These are phyloP conservation scores for Archips xylosteana DNA, from an alignment of 2,888 invertebrate genomes.

Conservation along the genomic window DNA sequence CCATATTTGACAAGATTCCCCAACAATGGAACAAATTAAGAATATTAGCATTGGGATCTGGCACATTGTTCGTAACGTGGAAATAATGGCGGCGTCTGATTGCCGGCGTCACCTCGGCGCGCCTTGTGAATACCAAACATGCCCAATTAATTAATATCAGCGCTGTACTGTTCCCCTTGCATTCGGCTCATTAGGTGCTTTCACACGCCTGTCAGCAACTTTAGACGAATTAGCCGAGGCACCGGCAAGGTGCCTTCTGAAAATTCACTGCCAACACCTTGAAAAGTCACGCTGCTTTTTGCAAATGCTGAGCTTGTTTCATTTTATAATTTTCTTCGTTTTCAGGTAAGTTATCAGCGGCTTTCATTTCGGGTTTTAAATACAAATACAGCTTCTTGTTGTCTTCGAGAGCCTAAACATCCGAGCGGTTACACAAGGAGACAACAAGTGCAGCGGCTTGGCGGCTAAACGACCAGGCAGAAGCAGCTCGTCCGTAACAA, in stretches of 20 bases:
- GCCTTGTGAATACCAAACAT: constrained; percentile 66
- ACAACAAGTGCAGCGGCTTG: constrained; percentile 67
- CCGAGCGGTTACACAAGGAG: constrained; percentile 47
- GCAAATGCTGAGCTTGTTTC: background rate
- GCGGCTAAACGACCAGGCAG: constrained; percentile 71
- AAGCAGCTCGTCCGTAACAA: constrained; percentile 73
- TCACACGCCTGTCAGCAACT: constrained; percentile 26
- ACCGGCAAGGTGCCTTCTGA: background rate
- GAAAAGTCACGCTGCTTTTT: background rate
- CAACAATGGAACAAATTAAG: constrained; percentile 43
- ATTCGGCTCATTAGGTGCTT: constrained; percentile 33
- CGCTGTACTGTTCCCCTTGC: constrained; percentile 33
- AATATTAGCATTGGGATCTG: constrained; percentile 61
- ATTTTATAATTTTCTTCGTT: background rate
- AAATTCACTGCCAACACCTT: background rate
- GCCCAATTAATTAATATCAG: constrained; percentile 39
- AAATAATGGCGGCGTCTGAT: constrained; percentile 70
- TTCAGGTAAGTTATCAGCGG: background rate
- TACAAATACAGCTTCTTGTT: background rate
- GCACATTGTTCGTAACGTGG: constrained; percentile 70
- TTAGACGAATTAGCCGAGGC: constrained; percentile 6
- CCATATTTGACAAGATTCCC: constrained; percentile 38
- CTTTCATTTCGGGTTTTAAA: background rate
- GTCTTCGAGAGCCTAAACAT: background rate
- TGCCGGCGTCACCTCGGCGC: constrained; percentile 63